Percentiles rank a stretch among this genome's conserved stretches.
phyloP scores from a whole-genome alignment of 2,113 vertebrate species.

The Thamnophis sirtalis region DNA sequence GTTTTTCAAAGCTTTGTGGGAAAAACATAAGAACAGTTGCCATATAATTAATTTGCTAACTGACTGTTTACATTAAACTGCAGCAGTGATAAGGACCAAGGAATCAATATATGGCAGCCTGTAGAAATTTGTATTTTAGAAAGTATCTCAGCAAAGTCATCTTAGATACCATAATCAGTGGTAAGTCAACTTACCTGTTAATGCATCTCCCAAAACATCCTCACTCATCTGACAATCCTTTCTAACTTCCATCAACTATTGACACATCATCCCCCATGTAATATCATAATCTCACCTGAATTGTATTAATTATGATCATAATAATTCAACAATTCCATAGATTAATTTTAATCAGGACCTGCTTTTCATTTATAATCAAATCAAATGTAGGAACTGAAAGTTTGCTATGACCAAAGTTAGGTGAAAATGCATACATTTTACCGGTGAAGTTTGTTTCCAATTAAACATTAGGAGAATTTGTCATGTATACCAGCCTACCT shows the following conservation, averaged over 20 bases:
- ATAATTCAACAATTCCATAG: neutral
- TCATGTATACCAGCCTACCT: neutral
- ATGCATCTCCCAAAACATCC: neutral
- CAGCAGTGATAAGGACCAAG: neutral
- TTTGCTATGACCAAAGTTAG: neutral
- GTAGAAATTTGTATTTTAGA: neutral
- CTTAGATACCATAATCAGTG: neutral
- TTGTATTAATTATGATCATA: neutral
- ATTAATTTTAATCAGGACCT: neutral
- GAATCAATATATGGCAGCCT: neutral
- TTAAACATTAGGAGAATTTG: neutral
- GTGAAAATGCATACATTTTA: neutral
- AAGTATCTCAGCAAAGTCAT: neutral
- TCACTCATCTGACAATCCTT: too few species aligned
- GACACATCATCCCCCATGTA: neutral
- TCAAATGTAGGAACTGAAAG: neutral
- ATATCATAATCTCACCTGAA: neutral
- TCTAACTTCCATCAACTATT: neutral
- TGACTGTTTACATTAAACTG: neutral
- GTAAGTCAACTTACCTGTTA: neutral
- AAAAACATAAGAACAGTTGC: slow-evolving; percentile 8
- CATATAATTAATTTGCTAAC: slow-evolving; percentile 21
- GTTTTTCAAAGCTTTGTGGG: neutral
- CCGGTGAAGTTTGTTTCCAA: neutral
- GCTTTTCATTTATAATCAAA: neutral